Evolutionary conservation across 2,888 invertebrate genomes (phyloP), one percentile per base, ranked within the genome.

Genomic region (Brachypalpus laphriformis): DNA sequence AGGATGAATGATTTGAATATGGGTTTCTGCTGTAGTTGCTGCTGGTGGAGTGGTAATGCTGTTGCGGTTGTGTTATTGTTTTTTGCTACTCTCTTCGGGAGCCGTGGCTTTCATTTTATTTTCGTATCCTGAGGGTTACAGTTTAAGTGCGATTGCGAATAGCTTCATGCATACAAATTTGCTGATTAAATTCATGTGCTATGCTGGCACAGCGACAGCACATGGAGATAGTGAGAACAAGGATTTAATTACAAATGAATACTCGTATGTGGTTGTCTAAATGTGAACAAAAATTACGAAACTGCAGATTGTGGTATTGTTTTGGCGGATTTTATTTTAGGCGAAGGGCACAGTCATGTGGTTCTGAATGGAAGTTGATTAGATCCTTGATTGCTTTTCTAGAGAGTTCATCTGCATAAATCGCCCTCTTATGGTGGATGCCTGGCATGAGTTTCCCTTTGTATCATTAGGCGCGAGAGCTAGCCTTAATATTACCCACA

Each of bases 171-270:
- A 76, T 77, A 77, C 49, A 68, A 68, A 70, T 68, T 61, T 49
- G 51, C 42, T 77, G 42, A 68, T 76, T 59, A 59, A 77, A 77
- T 68, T 77, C 68, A 77, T 74, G 72, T 63, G 49, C 3, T n/a
- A n/a, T n/a, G 66, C 9, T 14, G 66, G 49, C 28, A 7, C 34
- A 25, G 25, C 25, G 25, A 25, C n/a, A 22, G 37, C 40, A 16
- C 61, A 56, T 74, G 49, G 25, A 37, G 54, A 14, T 42, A 47
- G 51, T 20, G 56, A 14, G 56, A 47, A 75, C 75, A 66, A 56
- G 74, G 56, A 75, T 76, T 68, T 68, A 68, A 68, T 76, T 76
- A 68, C 76, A 68, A 76, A 66, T 76, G 76, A 77, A 68, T 77
- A n/a, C n/a, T n/a, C n/a, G n/a, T n/a, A 61, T 61, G 28, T 51